A percentile compares a stretch with the other conserved stretches of the same genome.
Evolutionary conservation across 2,113 vertebrate species (phyloP).

Genomic region (Orientallactaga bullata): DNA sequence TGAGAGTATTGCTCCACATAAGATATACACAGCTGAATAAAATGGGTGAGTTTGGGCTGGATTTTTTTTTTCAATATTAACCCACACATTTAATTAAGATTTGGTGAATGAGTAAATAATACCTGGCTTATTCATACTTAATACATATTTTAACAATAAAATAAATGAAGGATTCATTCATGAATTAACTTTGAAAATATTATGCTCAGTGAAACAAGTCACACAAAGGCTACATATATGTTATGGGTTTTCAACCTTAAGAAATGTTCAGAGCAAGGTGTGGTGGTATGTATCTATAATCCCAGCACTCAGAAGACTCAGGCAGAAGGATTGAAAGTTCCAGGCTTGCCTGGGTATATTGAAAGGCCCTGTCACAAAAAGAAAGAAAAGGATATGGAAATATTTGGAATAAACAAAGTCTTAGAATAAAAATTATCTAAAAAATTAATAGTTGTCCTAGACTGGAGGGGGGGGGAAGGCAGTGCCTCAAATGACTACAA

Average conservation of each 20-base stretch:
- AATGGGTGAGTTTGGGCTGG: neutral
- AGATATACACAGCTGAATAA: neutral
- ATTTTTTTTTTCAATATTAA: constrained; percentile 13
- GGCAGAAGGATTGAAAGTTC: neutral
- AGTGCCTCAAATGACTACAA: neutral
- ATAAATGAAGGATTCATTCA: neutral
- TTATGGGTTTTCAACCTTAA: neutral
- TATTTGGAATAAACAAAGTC: constrained; percentile 5
- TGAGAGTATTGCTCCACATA: neutral
- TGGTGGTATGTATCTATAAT: neutral
- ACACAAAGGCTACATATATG: neutral
- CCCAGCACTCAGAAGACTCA: neutral
- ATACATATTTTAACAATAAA: neutral
- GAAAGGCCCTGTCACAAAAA: neutral
- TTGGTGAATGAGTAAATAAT: constrained; percentile 15
- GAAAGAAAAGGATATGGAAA: neutral
- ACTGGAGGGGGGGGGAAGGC: neutral
- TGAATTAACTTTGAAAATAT: constrained; percentile 27
- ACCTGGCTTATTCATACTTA: neutral
- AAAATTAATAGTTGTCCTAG: neutral
- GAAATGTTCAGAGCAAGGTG: neutral
- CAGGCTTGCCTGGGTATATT: neutral
- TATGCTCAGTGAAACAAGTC: neutral
- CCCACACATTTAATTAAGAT: neutral
- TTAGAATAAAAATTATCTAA: neutral